phyloP scores from a whole-genome alignment of 2,113 vertebrate genomes.

The Antigone vipio region DNA sequence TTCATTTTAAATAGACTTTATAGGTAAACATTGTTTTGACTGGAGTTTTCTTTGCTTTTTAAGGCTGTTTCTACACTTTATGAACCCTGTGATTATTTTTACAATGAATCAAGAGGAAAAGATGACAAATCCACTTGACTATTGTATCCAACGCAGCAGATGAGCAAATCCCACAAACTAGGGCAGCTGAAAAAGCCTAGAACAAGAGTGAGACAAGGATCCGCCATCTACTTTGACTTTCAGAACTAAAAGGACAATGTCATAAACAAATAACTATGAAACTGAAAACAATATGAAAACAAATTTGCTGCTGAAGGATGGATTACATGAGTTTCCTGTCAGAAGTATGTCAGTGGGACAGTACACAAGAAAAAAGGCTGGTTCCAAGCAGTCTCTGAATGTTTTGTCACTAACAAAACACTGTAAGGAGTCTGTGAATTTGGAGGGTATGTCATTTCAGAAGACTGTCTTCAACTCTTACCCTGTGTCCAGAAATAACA shows the following conservation, averaged over 20 bases:
- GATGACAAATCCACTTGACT: not conserved
- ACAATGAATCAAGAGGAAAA: constrained; percentile 18
- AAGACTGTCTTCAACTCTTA: not conserved
- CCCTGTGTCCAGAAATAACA: not conserved
- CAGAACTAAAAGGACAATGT: not conserved
- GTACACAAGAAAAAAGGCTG: not conserved
- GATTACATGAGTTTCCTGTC: not conserved
- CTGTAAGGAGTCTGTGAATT: not conserved
- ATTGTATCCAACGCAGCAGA: not conserved
- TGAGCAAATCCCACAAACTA: not conserved
- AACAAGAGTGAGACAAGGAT: not conserved
- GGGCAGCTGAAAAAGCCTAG: not conserved
- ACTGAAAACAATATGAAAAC: not conserved
- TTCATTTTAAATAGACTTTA: not conserved
- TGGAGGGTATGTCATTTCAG: not conserved
- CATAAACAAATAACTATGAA: not conserved
- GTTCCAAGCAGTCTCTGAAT: not conserved
- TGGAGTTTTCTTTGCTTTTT: constrained; percentile 30
- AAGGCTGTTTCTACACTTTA: constrained; percentile 60
- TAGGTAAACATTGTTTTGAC: not conserved
- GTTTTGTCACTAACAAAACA: not conserved
- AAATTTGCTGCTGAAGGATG: not conserved
- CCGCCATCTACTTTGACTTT: not conserved
- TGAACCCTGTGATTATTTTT: constrained; percentile 43
- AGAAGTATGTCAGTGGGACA: not conserved